Evolutionary conservation across 2,113 vertebrate genomes (phyloP), one percentile per base, ranked within the genome.

Genomic region (Tychaedon coryphoeus): DNA sequence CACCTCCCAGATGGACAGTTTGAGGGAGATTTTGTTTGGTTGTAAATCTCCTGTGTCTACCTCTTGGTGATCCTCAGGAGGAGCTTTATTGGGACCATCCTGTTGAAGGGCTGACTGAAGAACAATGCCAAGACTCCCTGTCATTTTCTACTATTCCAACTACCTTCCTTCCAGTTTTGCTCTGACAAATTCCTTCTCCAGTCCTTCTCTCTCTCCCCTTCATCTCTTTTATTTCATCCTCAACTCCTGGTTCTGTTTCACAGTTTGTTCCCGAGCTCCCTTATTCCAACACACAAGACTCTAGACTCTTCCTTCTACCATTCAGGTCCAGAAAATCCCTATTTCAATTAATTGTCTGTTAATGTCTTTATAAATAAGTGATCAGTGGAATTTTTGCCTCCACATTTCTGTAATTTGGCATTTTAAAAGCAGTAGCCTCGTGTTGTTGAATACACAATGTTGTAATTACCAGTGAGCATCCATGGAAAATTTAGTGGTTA

Each of bases 121-220:
- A 93, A 51, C 0, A 1, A 69, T 9, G 18, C 38, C 0, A 6
- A 64, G 24, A 17, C 2, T 47, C 15, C 19, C 18, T 33, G 25
- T 31, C 22, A 56, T 85, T 84, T 91, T 38, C 61, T 34, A 5
- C 7, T 47, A 19, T 34, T 33, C 26, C 42, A 40, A 72, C 18
- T 31, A 42, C 73, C 31, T 82, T 61, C 28, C 36, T 80, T 57
- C 38, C 34, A n/a, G 6, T 25, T 69, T 62, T 72, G 36, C 29
- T 64, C 25, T 66, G 18, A 76, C 23, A 84, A 84, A 77, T 62
- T 81, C 26, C 15, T 38, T 91, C n/a, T 67, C 43, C 10, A 20
- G 29, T 71, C 61, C 22, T 74, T 47, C 61, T 75, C 29, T 50
- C 50, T 79, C 36, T 51, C 8, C 62, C 28, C n/a, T 67, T 18